These are phyloP conservation scores for Hippolais icterina DNA, from an alignment of 2,113 vertebrate species.

Conservation along the genomic window DNA sequence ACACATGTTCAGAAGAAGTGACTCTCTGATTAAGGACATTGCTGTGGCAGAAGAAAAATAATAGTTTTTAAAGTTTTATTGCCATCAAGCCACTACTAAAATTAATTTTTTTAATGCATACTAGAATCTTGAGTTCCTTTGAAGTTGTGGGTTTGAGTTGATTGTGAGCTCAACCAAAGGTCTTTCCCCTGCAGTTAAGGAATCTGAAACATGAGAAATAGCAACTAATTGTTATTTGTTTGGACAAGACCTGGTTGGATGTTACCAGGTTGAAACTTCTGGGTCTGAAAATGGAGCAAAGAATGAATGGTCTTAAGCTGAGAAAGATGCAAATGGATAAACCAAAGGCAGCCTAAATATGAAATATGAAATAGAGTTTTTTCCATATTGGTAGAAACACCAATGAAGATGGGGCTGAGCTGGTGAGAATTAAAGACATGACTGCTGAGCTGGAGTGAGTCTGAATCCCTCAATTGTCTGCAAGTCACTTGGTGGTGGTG, in stretches of 20 bases:
- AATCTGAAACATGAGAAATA: not conserved
- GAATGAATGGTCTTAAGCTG: not conserved
- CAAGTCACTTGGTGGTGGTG: not conserved
- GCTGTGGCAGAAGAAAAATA: not conserved
- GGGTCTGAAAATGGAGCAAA: not conserved
- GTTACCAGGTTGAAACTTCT: not conserved
- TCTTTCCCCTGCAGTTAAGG: not conserved
- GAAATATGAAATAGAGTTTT: not conserved
- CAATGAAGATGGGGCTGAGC: rapidly evolving
- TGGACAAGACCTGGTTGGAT: not conserved
- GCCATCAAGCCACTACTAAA: not conserved
- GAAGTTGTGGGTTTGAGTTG: not conserved
- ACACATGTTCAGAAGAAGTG: not conserved
- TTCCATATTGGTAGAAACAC: not conserved
- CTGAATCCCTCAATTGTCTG: not conserved
- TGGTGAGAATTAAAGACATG: not conserved
- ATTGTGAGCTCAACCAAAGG: not conserved
- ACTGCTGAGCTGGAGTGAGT: not conserved
- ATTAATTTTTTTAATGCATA: not conserved
- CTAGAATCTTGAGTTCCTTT: not conserved
- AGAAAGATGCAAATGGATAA: not conserved
- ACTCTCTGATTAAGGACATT: not conserved
- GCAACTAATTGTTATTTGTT: not conserved
- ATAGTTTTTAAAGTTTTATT: not conserved
- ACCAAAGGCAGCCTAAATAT: not conserved